Base-by-base conservation (phyloP, 2,113 vertebrate species). In the Hoplias malabaricus region DNA sequence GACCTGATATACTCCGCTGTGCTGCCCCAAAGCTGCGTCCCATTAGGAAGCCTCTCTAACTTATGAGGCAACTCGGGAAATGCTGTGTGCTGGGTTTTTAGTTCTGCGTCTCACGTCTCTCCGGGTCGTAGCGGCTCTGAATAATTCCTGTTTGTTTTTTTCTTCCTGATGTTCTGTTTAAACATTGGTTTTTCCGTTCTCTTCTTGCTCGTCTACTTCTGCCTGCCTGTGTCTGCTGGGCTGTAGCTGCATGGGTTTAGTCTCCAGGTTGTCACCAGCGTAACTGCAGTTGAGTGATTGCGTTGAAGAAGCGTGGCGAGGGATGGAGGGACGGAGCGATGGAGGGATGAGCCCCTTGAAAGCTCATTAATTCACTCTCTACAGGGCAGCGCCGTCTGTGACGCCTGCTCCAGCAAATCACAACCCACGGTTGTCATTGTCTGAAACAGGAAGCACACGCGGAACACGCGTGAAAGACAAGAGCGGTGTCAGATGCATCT, bases 241-340 rank as follows among this genome's bases (percentile, higher is more conserved):
- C 87, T 87, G 81, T 75, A 81, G 71, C 31, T 57, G 56, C 75
- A 42, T 66, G 74, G 73, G 81, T 78, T 56, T 57, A 46, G 77
- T 43, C 61, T 82, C 65, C 75, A 53, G 57, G 54, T 76, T 73
- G 70, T 54, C 29, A 84, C 85, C 86, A 85, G 72, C 79, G 82
- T 84, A 86, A 87, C 81, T 72, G 43, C 68, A 56, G 43, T 46
- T 76, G 69, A 83, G 69, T 14, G 29, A 46, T 65, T 62, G 43
- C 27, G 19, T 67, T n/a, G n/a, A 48, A 19, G 16, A 5, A 48
- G 43, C 2, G 38, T 36, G 13, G 56, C 29, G 48, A n/a, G n/a
- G n/a, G n/a, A n/a, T n/a, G 29, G n/a, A n/a, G 29, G 14, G 43
- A 54, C 48, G 34, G 38, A 67, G 34, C 31, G n/a, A 21, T 48